These are phyloP conservation scores for Coregonus sp. DNA, from an alignment of 2,797 vertebrate species.

Conservation along the genomic window DNA sequence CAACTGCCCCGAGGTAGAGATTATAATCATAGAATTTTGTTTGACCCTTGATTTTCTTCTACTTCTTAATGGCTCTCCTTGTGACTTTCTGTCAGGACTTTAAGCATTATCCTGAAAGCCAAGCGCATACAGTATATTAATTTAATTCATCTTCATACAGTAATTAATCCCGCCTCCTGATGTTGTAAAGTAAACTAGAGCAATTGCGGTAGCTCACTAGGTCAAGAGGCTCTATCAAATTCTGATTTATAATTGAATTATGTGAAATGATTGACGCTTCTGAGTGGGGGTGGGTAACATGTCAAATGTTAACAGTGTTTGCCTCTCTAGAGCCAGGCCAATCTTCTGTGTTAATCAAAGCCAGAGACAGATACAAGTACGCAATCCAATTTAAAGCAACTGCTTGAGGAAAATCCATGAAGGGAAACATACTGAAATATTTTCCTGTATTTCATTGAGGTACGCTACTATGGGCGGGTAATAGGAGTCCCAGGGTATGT, in stretches of 20 bases:
- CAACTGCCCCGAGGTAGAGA: slow-evolving; percentile 4
- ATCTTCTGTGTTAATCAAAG: not conserved
- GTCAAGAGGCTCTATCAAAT: not conserved
- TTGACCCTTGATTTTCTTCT: not conserved
- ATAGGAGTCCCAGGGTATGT: too few relatives aligned
- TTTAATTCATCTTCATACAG: too few relatives aligned
- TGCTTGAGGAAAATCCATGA: not conserved
- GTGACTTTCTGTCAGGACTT: not conserved
- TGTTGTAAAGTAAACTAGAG: too few relatives aligned
- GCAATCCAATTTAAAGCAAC: not conserved
- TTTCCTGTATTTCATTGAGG: not conserved
- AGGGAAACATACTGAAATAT: not conserved
- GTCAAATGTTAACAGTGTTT: not conserved
- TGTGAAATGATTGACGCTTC: not conserved
- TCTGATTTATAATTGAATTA: not conserved
- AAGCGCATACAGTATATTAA: not conserved
- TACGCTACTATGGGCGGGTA: not conserved
- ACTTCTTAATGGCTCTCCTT: not conserved
- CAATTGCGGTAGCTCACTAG: too few relatives aligned
- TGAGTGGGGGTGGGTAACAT: not conserved
- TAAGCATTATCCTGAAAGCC: not conserved
- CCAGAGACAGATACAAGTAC: not conserved
- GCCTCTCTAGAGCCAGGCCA: not conserved
- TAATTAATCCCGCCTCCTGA: too few relatives aligned
- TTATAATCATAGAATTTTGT: not conserved